Percentiles rank a stretch among this genome's conserved stretches.
phyloP scores from a whole-genome alignment of 2,113 vertebrate genomes.

The Nibea albiflora region DNA sequence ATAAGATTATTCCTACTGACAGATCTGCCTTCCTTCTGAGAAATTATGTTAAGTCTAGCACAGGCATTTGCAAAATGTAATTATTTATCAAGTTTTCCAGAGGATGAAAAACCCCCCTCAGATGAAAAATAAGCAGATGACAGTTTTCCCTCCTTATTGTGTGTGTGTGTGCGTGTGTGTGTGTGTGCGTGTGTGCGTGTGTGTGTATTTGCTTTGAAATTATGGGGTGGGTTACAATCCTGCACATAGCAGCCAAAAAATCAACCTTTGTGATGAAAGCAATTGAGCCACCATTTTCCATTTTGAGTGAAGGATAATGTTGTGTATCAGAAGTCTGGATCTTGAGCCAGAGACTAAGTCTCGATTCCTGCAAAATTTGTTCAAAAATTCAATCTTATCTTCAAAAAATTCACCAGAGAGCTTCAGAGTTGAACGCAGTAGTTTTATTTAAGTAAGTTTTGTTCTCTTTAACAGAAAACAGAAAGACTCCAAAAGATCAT shows the following conservation, averaged over 20 bases:
- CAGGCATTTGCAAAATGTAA: neutral
- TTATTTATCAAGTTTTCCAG: constrained; percentile 5
- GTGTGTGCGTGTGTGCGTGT: neutral
- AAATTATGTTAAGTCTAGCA: neutral
- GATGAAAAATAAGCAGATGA: constrained; percentile 5
- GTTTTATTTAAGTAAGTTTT: too few species aligned
- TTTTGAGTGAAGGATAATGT: too few species aligned
- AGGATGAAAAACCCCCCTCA: neutral
- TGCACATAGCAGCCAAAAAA: neutral
- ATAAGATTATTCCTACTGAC: constrained; percentile 9
- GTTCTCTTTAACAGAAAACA: too few species aligned
- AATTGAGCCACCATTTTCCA: neutral
- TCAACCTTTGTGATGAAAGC: neutral
- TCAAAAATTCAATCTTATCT: too few species aligned
- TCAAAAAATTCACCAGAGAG: too few species aligned
- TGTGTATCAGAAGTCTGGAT: too few species aligned
- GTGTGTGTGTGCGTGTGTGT: too few species aligned
- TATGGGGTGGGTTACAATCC: too few species aligned
- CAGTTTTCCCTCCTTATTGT: neutral
- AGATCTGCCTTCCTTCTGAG: neutral
- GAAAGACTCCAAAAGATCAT: too few species aligned
- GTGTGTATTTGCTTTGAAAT: neutral
- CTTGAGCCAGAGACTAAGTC: too few species aligned
- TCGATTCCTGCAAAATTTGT: too few species aligned
- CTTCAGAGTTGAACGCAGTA: too few species aligned